A percentile compares a stretch with the other conserved stretches of the same genome.
phyloP scores from a whole-genome alignment of 2,797 vertebrate genomes.

The Arremon aurantiirostris region DNA sequence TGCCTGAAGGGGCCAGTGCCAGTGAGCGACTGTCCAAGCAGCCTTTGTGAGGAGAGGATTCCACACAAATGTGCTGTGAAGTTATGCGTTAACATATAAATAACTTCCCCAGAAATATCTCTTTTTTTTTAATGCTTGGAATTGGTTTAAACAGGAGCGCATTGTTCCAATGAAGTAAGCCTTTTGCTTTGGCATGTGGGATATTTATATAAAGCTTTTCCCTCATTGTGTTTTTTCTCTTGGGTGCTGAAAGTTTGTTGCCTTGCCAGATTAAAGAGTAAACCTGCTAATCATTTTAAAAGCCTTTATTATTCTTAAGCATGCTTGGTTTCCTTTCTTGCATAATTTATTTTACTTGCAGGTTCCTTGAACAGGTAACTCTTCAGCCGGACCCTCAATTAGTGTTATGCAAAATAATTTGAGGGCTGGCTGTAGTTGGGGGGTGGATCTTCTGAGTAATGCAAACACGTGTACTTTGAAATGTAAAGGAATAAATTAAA shows the following conservation, averaged over 20 bases:
- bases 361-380: slow-evolving; percentile 31
- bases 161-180: slow-evolving; percentile 16
- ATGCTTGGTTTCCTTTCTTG: slow-evolving; percentile 45
- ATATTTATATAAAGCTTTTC: slow-evolving; percentile 23
- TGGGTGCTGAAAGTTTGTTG: slow-evolving; percentile 22
- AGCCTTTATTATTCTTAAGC: slow-evolving; percentile 14
- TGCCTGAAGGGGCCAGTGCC: background rate
- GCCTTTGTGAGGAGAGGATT: background rate
- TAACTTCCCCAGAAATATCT: background rate
- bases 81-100: slow-evolving; percentile 27
- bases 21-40: background rate
- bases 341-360: slow-evolving; percentile 41
- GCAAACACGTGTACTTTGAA: background rate
- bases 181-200: slow-evolving; percentile 35
- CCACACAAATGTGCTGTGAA: background rate
- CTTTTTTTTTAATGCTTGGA: background rate
- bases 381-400: slow-evolving; percentile 42
- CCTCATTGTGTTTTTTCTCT: slow-evolving; percentile 20
- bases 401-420: slow-evolving; percentile 22
- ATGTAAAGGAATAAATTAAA: slow-evolving; percentile 45
- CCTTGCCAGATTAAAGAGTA: slow-evolving; percentile 26
- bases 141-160: slow-evolving; percentile 2
- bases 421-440: background rate
- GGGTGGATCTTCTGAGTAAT: slow-evolving; percentile 11
- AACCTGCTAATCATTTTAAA: slow-evolving; percentile 36